phyloP scores from a whole-genome alignment of 1,140 invertebrate species.

The Drosophila equinoxialis region DNA sequence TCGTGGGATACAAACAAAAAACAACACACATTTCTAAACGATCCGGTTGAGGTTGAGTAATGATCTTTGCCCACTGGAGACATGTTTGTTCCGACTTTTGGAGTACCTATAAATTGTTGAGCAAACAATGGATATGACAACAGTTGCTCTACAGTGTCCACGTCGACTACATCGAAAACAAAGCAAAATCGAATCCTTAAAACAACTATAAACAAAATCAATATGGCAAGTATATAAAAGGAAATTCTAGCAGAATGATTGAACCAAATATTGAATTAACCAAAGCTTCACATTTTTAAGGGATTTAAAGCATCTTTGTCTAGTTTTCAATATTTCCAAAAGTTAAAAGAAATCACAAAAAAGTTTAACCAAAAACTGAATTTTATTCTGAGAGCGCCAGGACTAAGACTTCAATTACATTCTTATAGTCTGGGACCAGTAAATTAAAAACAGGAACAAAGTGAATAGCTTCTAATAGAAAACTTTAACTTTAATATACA shows the following conservation, averaged over 20 bases:
- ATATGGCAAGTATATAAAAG: slow-evolving; percentile 1
- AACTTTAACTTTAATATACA: too few relatives aligned
- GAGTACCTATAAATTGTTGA: slow-evolving; percentile 62
- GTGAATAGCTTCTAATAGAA: too few relatives aligned
- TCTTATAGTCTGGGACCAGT: too few relatives aligned
- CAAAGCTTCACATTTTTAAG: too few relatives aligned
- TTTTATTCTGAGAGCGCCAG: too few relatives aligned
- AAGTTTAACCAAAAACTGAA: too few relatives aligned
- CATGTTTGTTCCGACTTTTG: slow-evolving; percentile 38
- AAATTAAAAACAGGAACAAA: too few relatives aligned
- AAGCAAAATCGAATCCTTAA: neutral
- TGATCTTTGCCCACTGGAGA: slow-evolving; percentile 57
- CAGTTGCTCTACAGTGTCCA: slow-evolving; percentile 52
- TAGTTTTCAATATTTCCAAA: too few relatives aligned
- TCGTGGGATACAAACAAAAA: slow-evolving; percentile 43
- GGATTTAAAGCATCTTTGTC: too few relatives aligned
- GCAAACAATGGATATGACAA: slow-evolving; percentile 18
- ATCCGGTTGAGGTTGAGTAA: slow-evolving; percentile 33
- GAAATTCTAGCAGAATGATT: neutral
- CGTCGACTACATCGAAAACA: slow-evolving; percentile 33
- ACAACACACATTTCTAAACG: slow-evolving; percentile 37
- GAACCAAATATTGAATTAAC: too few relatives aligned
- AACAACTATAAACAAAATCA: neutral
- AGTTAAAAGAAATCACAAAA: too few relatives aligned
- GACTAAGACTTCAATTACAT: too few relatives aligned